A percentile compares a stretch with the other conserved stretches of the same genome.
Conservation (phyloP, 2,113 vertebrate genomes). For the Climacteris rufus region DNA sequence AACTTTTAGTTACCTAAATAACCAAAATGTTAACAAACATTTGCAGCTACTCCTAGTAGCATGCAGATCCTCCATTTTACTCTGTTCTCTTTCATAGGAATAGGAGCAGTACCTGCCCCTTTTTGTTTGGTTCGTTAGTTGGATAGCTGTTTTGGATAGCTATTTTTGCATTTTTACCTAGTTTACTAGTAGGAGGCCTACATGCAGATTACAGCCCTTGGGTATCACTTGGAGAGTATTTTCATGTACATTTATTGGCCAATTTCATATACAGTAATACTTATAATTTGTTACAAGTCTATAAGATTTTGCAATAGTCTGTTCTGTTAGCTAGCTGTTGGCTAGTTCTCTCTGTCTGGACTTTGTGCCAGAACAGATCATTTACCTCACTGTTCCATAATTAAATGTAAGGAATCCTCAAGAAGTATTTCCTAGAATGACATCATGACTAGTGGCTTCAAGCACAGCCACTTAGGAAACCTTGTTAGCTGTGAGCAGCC, state of each 20-base stretch:
- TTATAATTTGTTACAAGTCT: neutral
- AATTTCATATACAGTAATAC: neutral
- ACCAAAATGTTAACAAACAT: neutral
- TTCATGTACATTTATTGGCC: neutral
- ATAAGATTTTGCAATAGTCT: neutral
- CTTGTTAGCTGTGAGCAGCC: neutral
- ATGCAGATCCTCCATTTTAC: neutral
- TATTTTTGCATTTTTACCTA: neutral
- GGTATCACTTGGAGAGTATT: neutral
- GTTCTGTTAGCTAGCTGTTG: neutral
- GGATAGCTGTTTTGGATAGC: neutral
- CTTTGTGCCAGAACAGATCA: neutral
- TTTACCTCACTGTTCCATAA: slow-evolving; percentile 7
- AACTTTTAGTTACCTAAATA: neutral
- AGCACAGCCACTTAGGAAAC: neutral
- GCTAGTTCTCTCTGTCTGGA: neutral
- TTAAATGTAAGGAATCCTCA: slow-evolving; percentile 31
- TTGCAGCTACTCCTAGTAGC: neutral
- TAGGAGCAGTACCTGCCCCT: neutral
- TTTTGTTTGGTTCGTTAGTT: neutral
- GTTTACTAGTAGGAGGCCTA: neutral
- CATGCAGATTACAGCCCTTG: neutral
- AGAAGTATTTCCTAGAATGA: neutral
- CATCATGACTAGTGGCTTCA: neutral
- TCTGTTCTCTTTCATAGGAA: neutral